Evolutionary conservation across 2,113 vertebrate genomes (phyloP).

Genomic region (Alouatta palliata): DNA sequence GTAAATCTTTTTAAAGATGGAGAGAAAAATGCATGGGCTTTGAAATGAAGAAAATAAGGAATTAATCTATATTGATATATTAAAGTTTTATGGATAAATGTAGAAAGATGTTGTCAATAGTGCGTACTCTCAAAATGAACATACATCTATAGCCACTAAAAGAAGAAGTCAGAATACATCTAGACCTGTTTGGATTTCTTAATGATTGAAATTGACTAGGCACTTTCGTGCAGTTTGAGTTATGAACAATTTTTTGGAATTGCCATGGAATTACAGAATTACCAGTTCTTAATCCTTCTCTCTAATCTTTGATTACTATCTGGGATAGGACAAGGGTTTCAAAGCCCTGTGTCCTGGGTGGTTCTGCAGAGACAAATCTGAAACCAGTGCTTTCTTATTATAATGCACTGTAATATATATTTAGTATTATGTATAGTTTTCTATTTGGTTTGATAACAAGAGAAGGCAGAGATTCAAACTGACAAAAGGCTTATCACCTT

Average conservation of each 20-base stretch:
- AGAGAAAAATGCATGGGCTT: neutral
- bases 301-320: neutral
- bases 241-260: neutral
- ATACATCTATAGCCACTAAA: no score
- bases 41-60: neutral
- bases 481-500: neutral
- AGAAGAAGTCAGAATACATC: neutral
- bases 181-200: no score
- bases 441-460: neutral
- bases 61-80: neutral
- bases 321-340: neutral
- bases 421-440: neutral
- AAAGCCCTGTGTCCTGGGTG: neutral
- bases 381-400: neutral
- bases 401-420: neutral
- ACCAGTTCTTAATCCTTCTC: neutral
- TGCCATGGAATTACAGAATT: neutral
- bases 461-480: neutral
- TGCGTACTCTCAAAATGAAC: neutral
- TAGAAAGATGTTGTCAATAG: neutral
- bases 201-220: neutral
- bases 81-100: neutral
- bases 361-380: neutral
- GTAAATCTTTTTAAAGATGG: neutral
- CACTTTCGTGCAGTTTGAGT: neutral